Percentiles rank a stretch among this genome's conserved stretches.
Conservation (phyloP, 2,113 vertebrate genomes). For the Aviceda subcristata region DNA sequence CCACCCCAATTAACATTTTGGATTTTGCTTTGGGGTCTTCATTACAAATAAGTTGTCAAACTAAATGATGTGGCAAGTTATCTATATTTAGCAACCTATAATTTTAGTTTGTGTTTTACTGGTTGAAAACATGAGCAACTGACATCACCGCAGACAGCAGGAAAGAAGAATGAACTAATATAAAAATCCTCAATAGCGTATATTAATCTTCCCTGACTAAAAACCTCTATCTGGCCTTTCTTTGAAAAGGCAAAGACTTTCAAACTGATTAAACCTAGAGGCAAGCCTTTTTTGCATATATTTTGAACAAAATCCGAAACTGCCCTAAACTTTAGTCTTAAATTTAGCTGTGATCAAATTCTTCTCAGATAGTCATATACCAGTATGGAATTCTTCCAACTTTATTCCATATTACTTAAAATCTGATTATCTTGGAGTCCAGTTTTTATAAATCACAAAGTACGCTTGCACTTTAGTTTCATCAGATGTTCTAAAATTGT, state of each 20-base stretch:
- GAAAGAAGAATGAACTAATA: conserved; percentile 29
- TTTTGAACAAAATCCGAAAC: neutral
- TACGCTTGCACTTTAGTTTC: neutral
- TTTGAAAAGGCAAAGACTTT: neutral
- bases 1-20: conserved; percentile 46
- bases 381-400: neutral
- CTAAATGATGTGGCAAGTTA: conserved; percentile 42
- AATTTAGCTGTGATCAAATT: neutral
- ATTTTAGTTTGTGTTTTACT: conserved; percentile 50
- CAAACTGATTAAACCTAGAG: neutral
- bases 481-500: neutral
- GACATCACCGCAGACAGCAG: neutral
- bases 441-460: neutral
- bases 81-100: conserved; percentile 45
- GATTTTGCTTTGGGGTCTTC: conserved; percentile 50
- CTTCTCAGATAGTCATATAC: neutral
- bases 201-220: conserved; percentile 12
- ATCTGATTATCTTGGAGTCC: neutral
- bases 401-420: neutral
- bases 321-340: neutral
- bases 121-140: conserved; percentile 6
- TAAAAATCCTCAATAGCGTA: neutral
- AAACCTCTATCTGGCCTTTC: neutral
- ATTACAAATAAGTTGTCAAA: conserved; percentile 43
- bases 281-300: neutral